phyloP scores from a whole-genome alignment of 2,888 invertebrate genomes.

The Globia sparganii region DNA sequence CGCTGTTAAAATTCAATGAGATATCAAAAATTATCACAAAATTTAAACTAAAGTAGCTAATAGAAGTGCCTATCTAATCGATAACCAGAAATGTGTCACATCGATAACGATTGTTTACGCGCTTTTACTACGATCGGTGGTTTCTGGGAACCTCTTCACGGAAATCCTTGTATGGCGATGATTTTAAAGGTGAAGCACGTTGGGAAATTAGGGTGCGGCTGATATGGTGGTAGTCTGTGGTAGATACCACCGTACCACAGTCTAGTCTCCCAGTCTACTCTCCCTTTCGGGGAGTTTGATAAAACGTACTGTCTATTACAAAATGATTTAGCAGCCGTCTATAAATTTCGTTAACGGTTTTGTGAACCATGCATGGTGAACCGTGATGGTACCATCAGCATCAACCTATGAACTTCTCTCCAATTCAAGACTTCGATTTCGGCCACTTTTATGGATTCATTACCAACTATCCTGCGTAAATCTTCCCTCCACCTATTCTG shows the following conservation, averaged over 20 bases:
- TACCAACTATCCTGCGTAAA: not conserved
- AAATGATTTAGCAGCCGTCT: not conserved
- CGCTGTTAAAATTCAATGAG: slow-evolving; percentile 11
- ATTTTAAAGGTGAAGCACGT: slow-evolving; percentile 21
- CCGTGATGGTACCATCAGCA: no score
- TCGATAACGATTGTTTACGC: slow-evolving; percentile 60
- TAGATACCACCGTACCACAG: no score
- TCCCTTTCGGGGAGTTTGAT: no score
- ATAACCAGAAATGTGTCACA: slow-evolving; percentile 67
- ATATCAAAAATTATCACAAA: slow-evolving; percentile 39
- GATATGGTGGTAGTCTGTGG: slow-evolving; percentile 11
- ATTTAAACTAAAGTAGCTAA: slow-evolving; percentile 59
- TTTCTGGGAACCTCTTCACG: slow-evolving; percentile 59
- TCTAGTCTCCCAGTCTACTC: no score
- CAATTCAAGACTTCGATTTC: no score
- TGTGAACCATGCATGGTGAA: no score
- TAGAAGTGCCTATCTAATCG: slow-evolving; percentile 58
- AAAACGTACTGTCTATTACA: not conserved
- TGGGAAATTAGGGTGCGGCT: not conserved
- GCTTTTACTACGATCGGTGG: slow-evolving; percentile 53
- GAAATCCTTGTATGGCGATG: slow-evolving; percentile 38
- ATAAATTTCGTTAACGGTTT: no score
- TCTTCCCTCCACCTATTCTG: not conserved
- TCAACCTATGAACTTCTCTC: not conserved
- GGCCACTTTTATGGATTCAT: not conserved